A percentile compares a stretch with the other conserved stretches of the same genome.
Evolutionary conservation across 2,113 vertebrate genomes (phyloP).

Genomic region (Gulo gulo): DNA sequence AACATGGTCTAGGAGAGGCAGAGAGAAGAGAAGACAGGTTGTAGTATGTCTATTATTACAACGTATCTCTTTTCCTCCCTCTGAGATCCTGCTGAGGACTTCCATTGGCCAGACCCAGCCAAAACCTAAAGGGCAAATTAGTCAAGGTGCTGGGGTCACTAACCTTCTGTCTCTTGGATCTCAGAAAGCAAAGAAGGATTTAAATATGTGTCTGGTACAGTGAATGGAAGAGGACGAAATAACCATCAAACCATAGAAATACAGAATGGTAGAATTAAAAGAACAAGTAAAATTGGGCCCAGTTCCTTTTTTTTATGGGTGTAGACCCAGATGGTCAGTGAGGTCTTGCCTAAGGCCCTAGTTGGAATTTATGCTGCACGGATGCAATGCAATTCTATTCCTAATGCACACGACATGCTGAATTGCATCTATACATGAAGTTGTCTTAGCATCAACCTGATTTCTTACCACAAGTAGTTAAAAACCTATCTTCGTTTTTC

Average conservation of each 20-base stretch:
- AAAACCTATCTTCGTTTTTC: slow-evolving; percentile 1
- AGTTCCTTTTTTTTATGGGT: background rate
- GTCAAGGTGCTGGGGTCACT: background rate
- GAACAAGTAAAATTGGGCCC: background rate
- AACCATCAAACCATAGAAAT: background rate
- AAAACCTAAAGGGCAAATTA: background rate
- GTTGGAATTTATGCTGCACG: background rate
- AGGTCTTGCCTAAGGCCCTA: background rate
- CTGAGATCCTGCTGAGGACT: background rate
- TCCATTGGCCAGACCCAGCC: background rate
- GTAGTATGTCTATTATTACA: background rate
- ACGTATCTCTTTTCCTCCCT: background rate
- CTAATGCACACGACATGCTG: background rate
- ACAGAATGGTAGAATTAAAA: background rate
- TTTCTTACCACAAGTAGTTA: slow-evolving; percentile 31
- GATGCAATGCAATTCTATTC: background rate
- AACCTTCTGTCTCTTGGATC: background rate
- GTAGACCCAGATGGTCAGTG: background rate
- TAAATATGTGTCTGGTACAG: background rate
- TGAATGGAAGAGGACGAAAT: background rate
- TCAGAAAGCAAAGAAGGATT: background rate
- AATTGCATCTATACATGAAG: background rate
- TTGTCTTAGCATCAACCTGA: background rate
- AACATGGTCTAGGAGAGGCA: background rate
- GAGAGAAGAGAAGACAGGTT: background rate